These are phyloP conservation scores for Morpho helenor DNA, from an alignment of 2,888 invertebrate species.

Conservation along the genomic window DNA sequence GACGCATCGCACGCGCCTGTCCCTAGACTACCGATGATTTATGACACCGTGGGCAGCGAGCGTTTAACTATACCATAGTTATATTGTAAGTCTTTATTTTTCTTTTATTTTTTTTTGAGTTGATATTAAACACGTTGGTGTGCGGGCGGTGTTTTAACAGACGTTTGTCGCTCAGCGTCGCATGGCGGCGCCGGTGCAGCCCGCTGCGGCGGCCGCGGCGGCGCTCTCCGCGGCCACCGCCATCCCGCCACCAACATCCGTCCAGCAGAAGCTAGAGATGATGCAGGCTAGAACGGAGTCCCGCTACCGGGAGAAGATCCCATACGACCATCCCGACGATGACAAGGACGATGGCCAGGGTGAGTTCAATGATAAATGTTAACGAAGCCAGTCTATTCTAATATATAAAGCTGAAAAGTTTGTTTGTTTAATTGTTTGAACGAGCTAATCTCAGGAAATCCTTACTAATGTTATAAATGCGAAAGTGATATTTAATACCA, in stretches of 20 bases:
- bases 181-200: constrained; percentile 72
- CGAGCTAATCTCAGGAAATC: too few species aligned
- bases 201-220: constrained; percentile 70
- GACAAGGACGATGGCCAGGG: constrained; percentile 55
- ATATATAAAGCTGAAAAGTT: too few species aligned
- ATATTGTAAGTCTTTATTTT: too few species aligned
- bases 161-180: constrained; percentile 72
- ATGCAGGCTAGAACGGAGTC: constrained; percentile 64
- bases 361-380: constrained; percentile 16
- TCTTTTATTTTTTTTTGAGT: not conserved
- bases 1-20: too few species aligned
- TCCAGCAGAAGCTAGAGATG: constrained; percentile 71
- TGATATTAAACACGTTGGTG: constrained; percentile 1
- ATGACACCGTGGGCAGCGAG: too few species aligned
- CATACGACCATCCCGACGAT: constrained; percentile 41
- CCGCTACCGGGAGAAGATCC: constrained; percentile 47
- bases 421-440: too few species aligned
- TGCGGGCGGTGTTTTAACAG: constrained; percentile 35
- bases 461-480: too few species aligned
- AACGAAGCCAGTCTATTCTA: too few species aligned
- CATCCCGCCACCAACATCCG: constrained; percentile 70
- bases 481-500: too few species aligned
- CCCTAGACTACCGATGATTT: too few species aligned
- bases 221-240: constrained; percentile 72
- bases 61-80: too few species aligned